Percentiles rank a stretch among this genome's conserved stretches.
These are phyloP conservation scores for roundworm (Caenorhabditis elegans) DNA, from an alignment of 1,140 invertebrate species.

Conservation along the genomic window WBcel235 BX284605.5:17797001-17797500, in stretches of 20 bases:
- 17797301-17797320: not conserved
- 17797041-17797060: not conserved
- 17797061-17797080: not conserved
- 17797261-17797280: not conserved
- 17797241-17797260: not conserved
- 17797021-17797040: not conserved
- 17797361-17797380: not conserved
- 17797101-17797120: not conserved
- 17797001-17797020: not conserved
- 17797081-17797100: slow-evolving; percentile 2
- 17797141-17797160: not conserved
- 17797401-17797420: not conserved
- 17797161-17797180: not conserved
- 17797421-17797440: slow-evolving; percentile 8
- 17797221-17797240: not conserved
- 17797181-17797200: not conserved
- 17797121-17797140: not conserved
- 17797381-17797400: not conserved
- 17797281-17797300: not conserved
- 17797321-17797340: not conserved
- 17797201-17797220: not conserved
- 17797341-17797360: not conserved
- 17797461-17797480: not conserved
- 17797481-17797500: not conserved
- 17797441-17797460: not conserved